Base-by-base conservation (phyloP, 1,140 invertebrate genomes). In the Drosophila eugracilis region DNA sequence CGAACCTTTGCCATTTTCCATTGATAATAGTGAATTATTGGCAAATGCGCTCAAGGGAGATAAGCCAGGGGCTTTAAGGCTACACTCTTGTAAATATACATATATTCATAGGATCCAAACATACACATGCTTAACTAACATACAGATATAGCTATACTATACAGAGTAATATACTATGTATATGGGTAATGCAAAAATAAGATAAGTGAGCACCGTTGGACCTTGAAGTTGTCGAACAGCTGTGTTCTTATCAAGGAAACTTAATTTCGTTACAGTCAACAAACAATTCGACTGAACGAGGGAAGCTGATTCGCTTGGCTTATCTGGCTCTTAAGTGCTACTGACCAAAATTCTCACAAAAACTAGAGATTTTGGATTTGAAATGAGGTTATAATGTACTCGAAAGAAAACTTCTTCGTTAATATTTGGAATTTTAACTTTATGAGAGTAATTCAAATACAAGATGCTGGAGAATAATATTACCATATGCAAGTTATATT, bases 191-290 rank as follows among this genome's bases (percentile, higher is more conserved):
- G 72, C 60, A 63, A 59, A 76, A 76, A 63, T 74, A 77, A 74
- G 77, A 86, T 81, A 85, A 86, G 67, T 66, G 19, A 44, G 39
- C 30, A 54, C 45, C 45, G 53, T 44, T 75, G 74, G 59, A 86
- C 83, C 83, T 86, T 86, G 74, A 86, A 88, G 76, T 71, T 63
- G 45, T 66, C 59, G 58, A 86, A 85, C 81, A 85, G 83, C 81
- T 85, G 81, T 65, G 69, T 57, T 53, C 41, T 63, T 73, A 78
- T 78, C 75, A 37, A 17, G 44, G 7, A 42, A 66, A 52, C 49
- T 48, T 41, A 54, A 66, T 66, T 75, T 10, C 12, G 17, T 32
- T 19, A 47, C 49, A 71, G 32, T 28, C 66, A 59, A 36, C 44
- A 66, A 66, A 66, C 44, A 58, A 36, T 44, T 42, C 24, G 7